phyloP scores from a whole-genome alignment of 2,113 vertebrate genomes.

The Shinisaurus crocodilurus region DNA sequence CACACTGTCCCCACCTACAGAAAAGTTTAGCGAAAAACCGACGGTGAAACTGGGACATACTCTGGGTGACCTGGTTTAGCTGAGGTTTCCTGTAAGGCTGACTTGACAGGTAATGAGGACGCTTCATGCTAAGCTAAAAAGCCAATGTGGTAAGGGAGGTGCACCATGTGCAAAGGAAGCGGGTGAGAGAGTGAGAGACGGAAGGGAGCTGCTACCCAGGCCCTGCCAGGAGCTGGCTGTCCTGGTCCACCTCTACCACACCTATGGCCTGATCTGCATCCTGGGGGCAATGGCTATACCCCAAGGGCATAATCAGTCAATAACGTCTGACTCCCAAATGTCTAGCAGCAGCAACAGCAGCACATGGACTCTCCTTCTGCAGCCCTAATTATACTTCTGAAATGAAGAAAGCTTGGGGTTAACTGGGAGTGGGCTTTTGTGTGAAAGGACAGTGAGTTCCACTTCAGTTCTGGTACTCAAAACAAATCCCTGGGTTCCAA shows the following conservation, averaged over 20 bases:
- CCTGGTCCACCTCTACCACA: not conserved
- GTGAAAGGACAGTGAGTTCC: no score
- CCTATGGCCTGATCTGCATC: not conserved
- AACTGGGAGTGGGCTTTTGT: no score
- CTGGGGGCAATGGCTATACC: not conserved
- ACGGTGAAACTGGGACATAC: not conserved
- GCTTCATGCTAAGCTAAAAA: not conserved
- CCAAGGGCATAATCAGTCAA: not conserved
- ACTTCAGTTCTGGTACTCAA: no score
- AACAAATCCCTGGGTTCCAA: no score
- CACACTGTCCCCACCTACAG: not conserved
- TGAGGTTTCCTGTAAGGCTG: conserved; percentile 36
- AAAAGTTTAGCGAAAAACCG: not conserved
- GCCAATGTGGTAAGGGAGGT: not conserved
- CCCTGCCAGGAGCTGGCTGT: not conserved
- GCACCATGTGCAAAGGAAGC: not conserved
- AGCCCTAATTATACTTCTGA: no score
- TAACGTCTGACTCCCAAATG: no score
- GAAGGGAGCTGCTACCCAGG: no score
- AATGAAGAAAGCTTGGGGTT: no score
- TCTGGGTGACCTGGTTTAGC: conserved; percentile 37
- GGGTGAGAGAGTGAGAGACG: not conserved
- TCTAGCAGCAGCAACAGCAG: no score
- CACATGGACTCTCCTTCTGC: no score
- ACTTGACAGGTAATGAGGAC: not conserved